Evolutionary conservation across 92 coral and sea anemone genomes (phyloP), one percentile per base, ranked within the genome.

Genomic region (Heteractis magnifica): DNA sequence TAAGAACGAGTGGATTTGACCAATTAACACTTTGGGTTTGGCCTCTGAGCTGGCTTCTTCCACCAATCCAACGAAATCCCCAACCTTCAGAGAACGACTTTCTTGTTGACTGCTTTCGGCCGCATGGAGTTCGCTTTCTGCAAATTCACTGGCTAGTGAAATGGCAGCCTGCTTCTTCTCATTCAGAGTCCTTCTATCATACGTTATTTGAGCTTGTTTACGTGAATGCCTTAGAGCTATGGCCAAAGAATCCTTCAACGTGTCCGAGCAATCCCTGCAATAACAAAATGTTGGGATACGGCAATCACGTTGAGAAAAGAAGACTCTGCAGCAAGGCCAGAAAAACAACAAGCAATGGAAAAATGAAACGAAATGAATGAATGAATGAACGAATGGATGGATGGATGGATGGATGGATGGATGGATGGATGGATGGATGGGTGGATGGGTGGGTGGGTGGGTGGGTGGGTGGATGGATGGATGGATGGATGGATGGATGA

Each of bases 41-140:
- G 0, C 12, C 23, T 52, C 49, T 0, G 80, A 71, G 76, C 89
- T 86, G 0, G 0, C 70, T 13, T 86, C 84, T 51, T 79, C 84
- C 48, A 86, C 71, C 56, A 79, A 12, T 4, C 62, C 79, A 8
- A 78, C 79, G 26, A 78, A 85, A 14, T 77, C 72, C 5, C 83
- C 83, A 10, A 49, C 23, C 2, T 77, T 19, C 51, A 84, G 44
- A 8, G 48, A 4, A 4, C 79, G 0, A 11, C 56, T 11, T 7
- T 7, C 56, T 7, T 7, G 12, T 2, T 53, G 56, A 7, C 56
- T 53, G 6, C 18, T 16, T 10, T 60, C 6, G 19, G 19, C 19
- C 68, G 19, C 16, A 5, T 60, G 9, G 0, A 18, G 19, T 11
- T 5, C n/a, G 16, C 19, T 1, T 16, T 60, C 18, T 12, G 68